A percentile compares a stretch with the other conserved stretches of the same genome.
Conservation (phyloP, 2,888 invertebrate genomes). For the Argyresthia albistria region DNA sequence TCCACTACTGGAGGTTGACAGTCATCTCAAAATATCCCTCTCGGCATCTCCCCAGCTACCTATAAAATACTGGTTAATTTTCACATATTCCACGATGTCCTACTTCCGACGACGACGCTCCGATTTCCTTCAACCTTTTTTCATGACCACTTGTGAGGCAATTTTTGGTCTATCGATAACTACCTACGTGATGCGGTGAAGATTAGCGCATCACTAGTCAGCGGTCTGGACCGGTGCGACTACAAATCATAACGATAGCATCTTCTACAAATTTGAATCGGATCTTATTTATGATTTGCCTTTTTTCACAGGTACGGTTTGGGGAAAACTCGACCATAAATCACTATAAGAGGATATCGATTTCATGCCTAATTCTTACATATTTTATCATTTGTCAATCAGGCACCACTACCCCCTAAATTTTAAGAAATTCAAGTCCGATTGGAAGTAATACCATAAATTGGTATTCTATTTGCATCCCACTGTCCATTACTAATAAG, state of each 20-base stretch:
- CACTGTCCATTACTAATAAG: background rate
- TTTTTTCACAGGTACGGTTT: constrained; percentile 69
- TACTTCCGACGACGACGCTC: too few relatives aligned
- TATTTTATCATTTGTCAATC: background rate
- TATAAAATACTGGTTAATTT: too few relatives aligned
- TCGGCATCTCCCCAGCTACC: too few relatives aligned
- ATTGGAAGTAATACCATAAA: too few relatives aligned
- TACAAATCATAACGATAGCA: constrained; percentile 70
- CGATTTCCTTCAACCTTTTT: too few relatives aligned
- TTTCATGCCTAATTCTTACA: constrained; percentile 37
- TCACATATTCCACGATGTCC: too few relatives aligned
- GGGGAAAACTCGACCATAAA: constrained; percentile 66
- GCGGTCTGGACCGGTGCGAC: constrained; percentile 66
- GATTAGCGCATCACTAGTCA: constrained; percentile 68
- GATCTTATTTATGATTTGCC: constrained; percentile 74
- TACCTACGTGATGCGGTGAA: constrained; percentile 36
- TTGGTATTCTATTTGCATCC: background rate
- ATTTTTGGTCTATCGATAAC: constrained; percentile 23
- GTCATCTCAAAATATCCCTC: too few relatives aligned
- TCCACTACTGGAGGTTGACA: too few relatives aligned
- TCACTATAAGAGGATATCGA: constrained; percentile 63
- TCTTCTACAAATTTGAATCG: constrained; percentile 74
- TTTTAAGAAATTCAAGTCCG: background rate
- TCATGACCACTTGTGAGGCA: too few relatives aligned
- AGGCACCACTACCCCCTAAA: background rate